These are phyloP conservation scores for Centropus unirufus DNA, from an alignment of 2,113 vertebrate genomes.

Conservation along the genomic window DNA sequence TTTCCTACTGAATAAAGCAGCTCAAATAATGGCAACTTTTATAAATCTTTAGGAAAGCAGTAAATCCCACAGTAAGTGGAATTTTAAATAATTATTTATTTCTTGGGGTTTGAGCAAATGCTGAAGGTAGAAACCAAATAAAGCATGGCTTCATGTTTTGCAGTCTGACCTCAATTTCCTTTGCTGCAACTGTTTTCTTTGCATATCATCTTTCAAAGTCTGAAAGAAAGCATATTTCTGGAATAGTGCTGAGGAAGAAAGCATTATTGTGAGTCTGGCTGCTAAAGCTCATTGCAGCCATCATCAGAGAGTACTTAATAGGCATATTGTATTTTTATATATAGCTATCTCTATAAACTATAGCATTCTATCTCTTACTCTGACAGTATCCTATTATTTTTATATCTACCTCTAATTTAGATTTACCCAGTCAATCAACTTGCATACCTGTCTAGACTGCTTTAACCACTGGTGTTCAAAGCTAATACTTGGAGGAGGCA, in stretches of 20 bases:
- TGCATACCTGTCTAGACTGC: conserved; percentile 3
- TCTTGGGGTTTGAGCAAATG: background rate
- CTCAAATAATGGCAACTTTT: background rate
- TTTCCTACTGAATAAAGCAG: background rate
- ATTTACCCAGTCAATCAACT: background rate
- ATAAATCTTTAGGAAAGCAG: background rate
- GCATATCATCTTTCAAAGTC: background rate
- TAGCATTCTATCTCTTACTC: background rate
- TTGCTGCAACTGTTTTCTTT: conserved; percentile 1
- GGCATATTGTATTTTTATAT: background rate
- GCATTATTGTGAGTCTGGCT: conserved; percentile 9
- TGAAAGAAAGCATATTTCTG: background rate
- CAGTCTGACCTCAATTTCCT: background rate
- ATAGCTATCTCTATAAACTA: background rate
- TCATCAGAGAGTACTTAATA: background rate
- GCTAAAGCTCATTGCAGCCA: background rate
- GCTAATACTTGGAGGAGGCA: background rate
- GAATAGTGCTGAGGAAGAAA: conserved; percentile 2
- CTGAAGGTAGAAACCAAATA: background rate
- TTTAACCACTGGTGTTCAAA: background rate
- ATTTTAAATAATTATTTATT: background rate
- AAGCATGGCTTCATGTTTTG: background rate
- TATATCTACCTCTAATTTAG: conserved; percentile 11
- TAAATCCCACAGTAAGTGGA: background rate
- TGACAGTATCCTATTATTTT: conserved; percentile 25